Conservation (phyloP, 2,888 invertebrate species). For the Rotaria macrura region DNA sequence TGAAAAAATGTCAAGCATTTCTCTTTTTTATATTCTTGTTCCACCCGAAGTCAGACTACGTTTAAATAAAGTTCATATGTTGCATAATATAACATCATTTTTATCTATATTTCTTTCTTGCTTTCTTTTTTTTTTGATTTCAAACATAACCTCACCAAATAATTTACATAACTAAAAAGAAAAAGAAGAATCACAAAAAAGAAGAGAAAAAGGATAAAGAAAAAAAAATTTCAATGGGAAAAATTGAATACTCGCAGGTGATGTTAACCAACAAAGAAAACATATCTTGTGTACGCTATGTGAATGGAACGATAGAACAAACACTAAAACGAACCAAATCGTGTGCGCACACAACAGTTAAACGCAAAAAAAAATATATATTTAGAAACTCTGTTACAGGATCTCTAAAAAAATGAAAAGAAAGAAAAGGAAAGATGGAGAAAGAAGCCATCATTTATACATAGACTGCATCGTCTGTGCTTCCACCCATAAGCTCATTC, state of each 20-base stretch:
- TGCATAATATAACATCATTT: background rate
- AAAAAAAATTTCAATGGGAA: background rate
- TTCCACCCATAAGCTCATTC: slow-evolving; percentile 6
- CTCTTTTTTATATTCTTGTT: background rate
- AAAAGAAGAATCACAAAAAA: background rate
- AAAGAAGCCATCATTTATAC: background rate
- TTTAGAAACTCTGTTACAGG: slow-evolving; percentile 3
- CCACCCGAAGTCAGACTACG: background rate
- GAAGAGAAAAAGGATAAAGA: background rate
- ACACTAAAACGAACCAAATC: slow-evolving; percentile 5
- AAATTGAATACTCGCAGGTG: slow-evolving; percentile 3
- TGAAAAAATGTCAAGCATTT: background rate
- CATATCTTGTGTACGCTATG: background rate
- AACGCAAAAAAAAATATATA: background rate
- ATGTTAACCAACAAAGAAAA: background rate
- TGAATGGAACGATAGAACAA: background rate
- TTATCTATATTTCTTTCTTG: background rate
- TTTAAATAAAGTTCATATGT: background rate
- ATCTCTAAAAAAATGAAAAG: background rate
- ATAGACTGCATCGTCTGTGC: slow-evolving; percentile 12
- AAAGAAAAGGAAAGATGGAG: background rate
- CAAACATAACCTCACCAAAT: slow-evolving; percentile 7
- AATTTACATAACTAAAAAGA: slow-evolving; percentile 4
- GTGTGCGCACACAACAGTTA: background rate
- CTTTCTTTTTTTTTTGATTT: background rate